phyloP scores from a whole-genome alignment of 2,888 invertebrate genomes.

The Erebia epiphron region DNA sequence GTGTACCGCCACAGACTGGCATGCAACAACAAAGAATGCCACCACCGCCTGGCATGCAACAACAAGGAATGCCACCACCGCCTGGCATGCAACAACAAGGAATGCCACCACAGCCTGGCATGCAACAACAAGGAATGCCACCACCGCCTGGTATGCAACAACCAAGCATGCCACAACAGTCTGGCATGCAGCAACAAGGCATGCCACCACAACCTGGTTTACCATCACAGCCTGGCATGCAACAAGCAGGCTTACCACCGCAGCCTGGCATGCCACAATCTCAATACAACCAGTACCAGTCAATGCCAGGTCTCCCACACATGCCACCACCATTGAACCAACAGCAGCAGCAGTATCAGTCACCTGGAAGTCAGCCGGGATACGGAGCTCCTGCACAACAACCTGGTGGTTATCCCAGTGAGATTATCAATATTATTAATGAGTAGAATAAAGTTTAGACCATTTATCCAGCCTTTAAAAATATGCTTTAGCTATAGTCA shows the following conservation, averaged over 20 bases:
- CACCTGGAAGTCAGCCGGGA: constrained; percentile 52
- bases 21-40: constrained; percentile 46
- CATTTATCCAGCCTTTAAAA: no score
- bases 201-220: neutral
- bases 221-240: neutral
- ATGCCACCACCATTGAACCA: constrained; percentile 64
- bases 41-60: constrained; percentile 44
- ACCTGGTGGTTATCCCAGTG: constrained; percentile 53
- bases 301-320: constrained; percentile 35
- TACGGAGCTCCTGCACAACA: constrained; percentile 52
- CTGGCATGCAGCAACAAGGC: neutral
- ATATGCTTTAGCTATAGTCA: no score
- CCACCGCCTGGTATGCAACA: neutral
- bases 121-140: constrained; percentile 42
- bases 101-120: constrained; percentile 42
- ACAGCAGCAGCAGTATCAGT: constrained; percentile 63
- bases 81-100: constrained; percentile 55
- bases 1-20: constrained; percentile 51
- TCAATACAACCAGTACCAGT: constrained; percentile 19
- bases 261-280: constrained; percentile 32
- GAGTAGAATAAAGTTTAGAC: no score
- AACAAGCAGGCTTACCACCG: neutral
- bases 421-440: constrained; percentile 34
- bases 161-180: neutral
- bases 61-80: constrained; percentile 42